phyloP scores from a whole-genome alignment of 1,140 invertebrate species.

The Leptoteleia sp. region DNA sequence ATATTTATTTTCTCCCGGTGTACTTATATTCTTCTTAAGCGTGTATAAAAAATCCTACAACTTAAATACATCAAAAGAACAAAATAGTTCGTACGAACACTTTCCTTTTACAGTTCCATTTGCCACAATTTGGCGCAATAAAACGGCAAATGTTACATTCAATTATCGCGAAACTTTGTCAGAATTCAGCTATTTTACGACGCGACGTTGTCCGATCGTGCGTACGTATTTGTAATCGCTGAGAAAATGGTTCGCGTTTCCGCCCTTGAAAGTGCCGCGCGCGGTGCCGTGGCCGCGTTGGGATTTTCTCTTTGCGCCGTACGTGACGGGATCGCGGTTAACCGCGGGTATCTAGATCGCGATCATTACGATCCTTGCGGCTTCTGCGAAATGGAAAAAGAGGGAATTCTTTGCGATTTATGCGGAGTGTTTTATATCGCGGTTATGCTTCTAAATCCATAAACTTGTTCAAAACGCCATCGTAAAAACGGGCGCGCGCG shows the following conservation, averaged over 20 bases:
- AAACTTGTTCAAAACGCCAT: constrained; percentile 53
- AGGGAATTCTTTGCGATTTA: constrained; percentile 59
- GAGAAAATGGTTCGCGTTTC: constrained; percentile 52
- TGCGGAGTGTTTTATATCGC: constrained; percentile 59
- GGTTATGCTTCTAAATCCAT: constrained; percentile 64
- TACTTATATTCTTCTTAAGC: too few relatives aligned
- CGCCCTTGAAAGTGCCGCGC: constrained; percentile 59
- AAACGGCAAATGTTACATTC: background rate
- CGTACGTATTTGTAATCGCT: constrained; percentile 12
- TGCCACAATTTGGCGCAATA: background rate
- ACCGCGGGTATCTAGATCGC: constrained; percentile 69
- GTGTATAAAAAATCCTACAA: too few relatives aligned
- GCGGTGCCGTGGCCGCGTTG: constrained; percentile 18
- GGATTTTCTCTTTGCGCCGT: constrained; percentile 62
- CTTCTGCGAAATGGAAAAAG: constrained; percentile 69
- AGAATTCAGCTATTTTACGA: constrained; percentile 7
- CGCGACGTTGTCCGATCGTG: too few relatives aligned
- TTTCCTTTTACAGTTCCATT: too few relatives aligned
- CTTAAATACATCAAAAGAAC: too few relatives aligned
- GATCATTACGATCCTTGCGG: constrained; percentile 69
- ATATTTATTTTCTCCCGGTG: too few relatives aligned
- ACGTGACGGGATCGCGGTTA: constrained; percentile 69
- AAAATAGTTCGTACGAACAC: too few relatives aligned
- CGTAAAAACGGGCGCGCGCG: constrained; percentile 48
- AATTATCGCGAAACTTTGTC: background rate